Percentiles rank a stretch among this genome's conserved stretches.
These are phyloP conservation scores for Cyprinodon diabolis DNA, from an alignment of 2,797 vertebrate species.

Conservation along the genomic window DNA sequence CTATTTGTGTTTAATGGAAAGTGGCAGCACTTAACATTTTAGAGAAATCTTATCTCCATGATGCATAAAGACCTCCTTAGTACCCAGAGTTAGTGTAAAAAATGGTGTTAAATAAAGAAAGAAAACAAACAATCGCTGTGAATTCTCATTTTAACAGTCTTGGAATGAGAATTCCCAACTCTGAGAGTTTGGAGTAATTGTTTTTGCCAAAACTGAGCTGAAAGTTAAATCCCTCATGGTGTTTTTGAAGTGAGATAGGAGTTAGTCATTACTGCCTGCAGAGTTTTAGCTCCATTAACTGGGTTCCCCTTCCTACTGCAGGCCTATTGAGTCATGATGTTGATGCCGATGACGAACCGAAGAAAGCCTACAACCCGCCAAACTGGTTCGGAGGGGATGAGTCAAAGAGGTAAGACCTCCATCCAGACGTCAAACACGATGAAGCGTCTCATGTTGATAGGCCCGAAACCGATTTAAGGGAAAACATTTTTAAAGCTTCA, in stretches of 20 bases:
- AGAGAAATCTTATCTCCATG: not conserved
- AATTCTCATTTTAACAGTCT: not conserved
- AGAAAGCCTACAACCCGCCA: constrained; percentile 47
- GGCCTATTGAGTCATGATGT: constrained; percentile 80
- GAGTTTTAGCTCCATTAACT: constrained; percentile 6
- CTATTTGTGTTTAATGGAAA: not conserved
- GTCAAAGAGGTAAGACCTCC: constrained; percentile 65
- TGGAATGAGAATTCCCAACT: not conserved
- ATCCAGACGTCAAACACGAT: not conserved
- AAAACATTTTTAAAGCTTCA: too few relatives aligned
- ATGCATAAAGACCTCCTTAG: not conserved
- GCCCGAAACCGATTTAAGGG: not conserved
- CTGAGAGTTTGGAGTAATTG: constrained; percentile 8
- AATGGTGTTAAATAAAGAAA: not conserved
- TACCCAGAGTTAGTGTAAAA: not conserved
- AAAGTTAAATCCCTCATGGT: constrained; percentile 17
- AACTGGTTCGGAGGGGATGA: constrained; percentile 69
- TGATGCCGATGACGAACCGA: constrained; percentile 25
- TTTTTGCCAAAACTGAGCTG: constrained; percentile 13
- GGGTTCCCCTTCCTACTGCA: constrained; percentile 34
- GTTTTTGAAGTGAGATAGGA: constrained; percentile 1
- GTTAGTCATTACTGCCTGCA: constrained; percentile 9
- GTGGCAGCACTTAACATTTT: not conserved
- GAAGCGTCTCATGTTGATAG: not conserved
- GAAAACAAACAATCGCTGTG: not conserved